Conservation (phyloP, 2,888 invertebrate species). For the Cantharis rufa region DNA sequence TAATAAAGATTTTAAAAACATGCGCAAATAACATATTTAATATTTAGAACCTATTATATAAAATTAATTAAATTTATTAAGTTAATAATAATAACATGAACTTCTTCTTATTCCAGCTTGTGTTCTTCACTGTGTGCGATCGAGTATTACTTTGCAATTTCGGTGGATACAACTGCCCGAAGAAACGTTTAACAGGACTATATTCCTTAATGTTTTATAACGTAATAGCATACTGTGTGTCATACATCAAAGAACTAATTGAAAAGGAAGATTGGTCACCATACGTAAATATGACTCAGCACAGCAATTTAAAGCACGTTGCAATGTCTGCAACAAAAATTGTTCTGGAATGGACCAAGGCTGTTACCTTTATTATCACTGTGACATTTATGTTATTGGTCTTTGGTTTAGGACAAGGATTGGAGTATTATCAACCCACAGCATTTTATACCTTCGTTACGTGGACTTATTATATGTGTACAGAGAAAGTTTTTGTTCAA, state of each 20-base stretch:
- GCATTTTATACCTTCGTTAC: slow-evolving; percentile 68
- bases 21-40: neutral
- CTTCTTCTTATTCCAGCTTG: slow-evolving; percentile 63
- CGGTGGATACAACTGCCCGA: slow-evolving; percentile 52
- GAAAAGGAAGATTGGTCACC: slow-evolving; percentile 80
- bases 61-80: no score
- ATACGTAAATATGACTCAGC: slow-evolving; percentile 73
- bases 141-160: slow-evolving; percentile 62
- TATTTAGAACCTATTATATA: neutral
- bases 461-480: slow-evolving; percentile 71
- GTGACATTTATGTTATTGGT: slow-evolving; percentile 76
- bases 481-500: slow-evolving; percentile 73
- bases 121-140: slow-evolving; percentile 76
- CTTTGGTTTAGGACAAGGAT: slow-evolving; percentile 74
- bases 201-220: slow-evolving; percentile 84
- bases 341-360: slow-evolving; percentile 81
- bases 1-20: neutral
- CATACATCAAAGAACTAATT: slow-evolving; percentile 73
- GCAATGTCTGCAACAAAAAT: slow-evolving; percentile 83
- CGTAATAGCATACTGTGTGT: slow-evolving; percentile 76
- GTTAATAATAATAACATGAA: no score
- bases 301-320: slow-evolving; percentile 73
- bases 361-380: slow-evolving; percentile 77
- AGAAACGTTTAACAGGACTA: slow-evolving; percentile 64
- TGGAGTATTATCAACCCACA: slow-evolving; percentile 75